These are phyloP conservation scores for Mimumesa dahlbomi DNA, from an alignment of 2,888 invertebrate species.

Conservation along the genomic window DNA sequence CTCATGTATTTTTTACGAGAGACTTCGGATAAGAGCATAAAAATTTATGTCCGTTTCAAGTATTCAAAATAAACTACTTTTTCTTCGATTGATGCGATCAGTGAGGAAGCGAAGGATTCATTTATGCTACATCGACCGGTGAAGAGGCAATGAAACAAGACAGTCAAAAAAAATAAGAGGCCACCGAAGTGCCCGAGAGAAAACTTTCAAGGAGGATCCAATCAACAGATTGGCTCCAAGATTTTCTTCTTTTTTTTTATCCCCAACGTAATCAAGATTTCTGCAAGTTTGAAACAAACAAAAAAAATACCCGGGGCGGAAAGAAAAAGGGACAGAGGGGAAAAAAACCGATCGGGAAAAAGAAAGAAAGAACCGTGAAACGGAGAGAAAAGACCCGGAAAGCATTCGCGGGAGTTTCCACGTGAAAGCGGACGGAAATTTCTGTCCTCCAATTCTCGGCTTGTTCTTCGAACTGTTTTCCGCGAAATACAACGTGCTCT, in stretches of 20 bases:
- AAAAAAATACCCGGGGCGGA: constrained; percentile 9
- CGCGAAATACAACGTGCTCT: constrained; percentile 18
- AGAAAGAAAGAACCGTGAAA: too few relatives aligned
- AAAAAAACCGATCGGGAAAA: too few relatives aligned
- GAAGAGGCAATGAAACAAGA: neutral
- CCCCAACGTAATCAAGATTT: constrained; percentile 44
- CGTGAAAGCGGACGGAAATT: constrained; percentile 32
- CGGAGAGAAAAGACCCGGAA: too few relatives aligned
- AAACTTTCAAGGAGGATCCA: constrained; percentile 19
- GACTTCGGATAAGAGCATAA: neutral
- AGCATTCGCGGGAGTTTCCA: too few relatives aligned
- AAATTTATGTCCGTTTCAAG: constrained; percentile 23
- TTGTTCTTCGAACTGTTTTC: constrained; percentile 21
- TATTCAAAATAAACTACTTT: constrained; percentile 20
- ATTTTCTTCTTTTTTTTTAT: too few relatives aligned
- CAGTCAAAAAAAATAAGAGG: neutral
- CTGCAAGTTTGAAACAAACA: constrained; percentile 42
- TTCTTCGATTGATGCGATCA: neutral
- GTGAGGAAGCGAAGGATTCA: too few relatives aligned
- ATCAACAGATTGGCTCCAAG: constrained; percentile 37
- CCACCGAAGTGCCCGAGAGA: constrained; percentile 1
- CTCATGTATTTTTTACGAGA: constrained; percentile 29
- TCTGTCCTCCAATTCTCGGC: constrained; percentile 30
- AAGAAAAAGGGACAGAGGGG: neutral
- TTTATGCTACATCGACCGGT: constrained; percentile 15